Percentiles rank a stretch among this genome's conserved stretches.
phyloP scores from a whole-genome alignment of 35 echinoderm and acorn worm species.

The Apostichopus californicus region DNA sequence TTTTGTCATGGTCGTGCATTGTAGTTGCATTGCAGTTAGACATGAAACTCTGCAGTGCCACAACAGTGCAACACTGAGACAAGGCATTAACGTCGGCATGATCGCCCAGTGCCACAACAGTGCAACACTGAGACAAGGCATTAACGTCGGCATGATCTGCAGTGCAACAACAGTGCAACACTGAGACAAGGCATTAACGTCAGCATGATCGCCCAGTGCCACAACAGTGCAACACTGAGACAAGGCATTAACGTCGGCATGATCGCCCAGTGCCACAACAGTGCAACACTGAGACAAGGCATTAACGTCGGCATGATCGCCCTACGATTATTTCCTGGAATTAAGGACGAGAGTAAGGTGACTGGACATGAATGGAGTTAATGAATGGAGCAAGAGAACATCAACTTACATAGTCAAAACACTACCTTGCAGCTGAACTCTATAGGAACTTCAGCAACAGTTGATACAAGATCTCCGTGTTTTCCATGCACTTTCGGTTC shows the following conservation, averaged over 20 bases:
- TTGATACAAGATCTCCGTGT: too few species aligned
- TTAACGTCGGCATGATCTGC: not conserved
- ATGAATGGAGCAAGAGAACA: too few species aligned
- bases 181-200: constrained; percentile 36
- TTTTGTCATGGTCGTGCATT: constrained; percentile 57
- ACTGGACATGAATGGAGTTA: too few species aligned
- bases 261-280: not conserved
- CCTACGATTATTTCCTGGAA: not conserved
- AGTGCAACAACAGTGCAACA: constrained; percentile 24
- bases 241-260: not conserved
- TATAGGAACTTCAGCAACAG: too few species aligned
- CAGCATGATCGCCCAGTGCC: not conserved
- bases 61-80: constrained; percentile 52
- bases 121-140: constrained; percentile 55
- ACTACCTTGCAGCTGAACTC: too few species aligned
- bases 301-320: not conserved
- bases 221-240: constrained; percentile 50
- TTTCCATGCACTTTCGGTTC: too few species aligned
- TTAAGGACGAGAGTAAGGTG: too few species aligned
- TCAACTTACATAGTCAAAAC: too few species aligned
- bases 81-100: not conserved
- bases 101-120: not conserved
- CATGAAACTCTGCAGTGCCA: not conserved
- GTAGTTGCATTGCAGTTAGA: constrained; percentile 52
- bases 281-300: constrained; percentile 55